Evolutionary conservation across 2,797 vertebrate species (phyloP).

Genomic region (Chiloscyllium punctatum): DNA sequence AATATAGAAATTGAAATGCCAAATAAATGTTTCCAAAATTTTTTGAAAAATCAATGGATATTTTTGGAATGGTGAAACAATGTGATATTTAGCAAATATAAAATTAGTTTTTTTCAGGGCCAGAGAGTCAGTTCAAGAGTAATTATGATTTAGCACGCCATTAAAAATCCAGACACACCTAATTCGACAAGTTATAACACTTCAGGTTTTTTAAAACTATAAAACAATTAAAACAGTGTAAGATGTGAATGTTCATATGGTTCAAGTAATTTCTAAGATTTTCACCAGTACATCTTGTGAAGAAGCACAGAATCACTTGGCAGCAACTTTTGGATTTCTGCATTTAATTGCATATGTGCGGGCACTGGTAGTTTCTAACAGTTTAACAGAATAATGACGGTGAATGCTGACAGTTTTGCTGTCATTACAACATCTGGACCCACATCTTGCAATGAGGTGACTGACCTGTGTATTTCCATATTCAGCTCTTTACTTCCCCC

Average conservation of each 20-base stretch:
- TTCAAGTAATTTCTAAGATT: neutral
- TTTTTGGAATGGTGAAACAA: neutral
- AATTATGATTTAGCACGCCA: neutral
- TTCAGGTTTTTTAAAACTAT: neutral
- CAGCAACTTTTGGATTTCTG: neutral
- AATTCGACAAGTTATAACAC: neutral
- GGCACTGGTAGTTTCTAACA: neutral
- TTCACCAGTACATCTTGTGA: neutral
- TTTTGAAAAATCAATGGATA: neutral
- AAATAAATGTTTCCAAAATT: neutral
- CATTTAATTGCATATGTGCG: neutral
- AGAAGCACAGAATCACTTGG: neutral
- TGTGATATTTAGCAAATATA: neutral
- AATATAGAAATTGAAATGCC: neutral
- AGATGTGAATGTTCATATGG: neutral
- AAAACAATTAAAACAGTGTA: neutral
- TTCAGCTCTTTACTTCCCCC: conserved; percentile 36
- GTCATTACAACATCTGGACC: neutral
- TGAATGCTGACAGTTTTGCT: conserved; percentile 1
- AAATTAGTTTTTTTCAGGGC: neutral
- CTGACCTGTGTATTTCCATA: neutral
- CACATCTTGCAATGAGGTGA: neutral
- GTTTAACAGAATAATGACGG: neutral
- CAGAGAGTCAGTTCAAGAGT: neutral
- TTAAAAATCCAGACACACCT: neutral